Evolutionary conservation across 2,797 vertebrate genomes (phyloP).

Genomic region (Spheniscus humboldti): DNA sequence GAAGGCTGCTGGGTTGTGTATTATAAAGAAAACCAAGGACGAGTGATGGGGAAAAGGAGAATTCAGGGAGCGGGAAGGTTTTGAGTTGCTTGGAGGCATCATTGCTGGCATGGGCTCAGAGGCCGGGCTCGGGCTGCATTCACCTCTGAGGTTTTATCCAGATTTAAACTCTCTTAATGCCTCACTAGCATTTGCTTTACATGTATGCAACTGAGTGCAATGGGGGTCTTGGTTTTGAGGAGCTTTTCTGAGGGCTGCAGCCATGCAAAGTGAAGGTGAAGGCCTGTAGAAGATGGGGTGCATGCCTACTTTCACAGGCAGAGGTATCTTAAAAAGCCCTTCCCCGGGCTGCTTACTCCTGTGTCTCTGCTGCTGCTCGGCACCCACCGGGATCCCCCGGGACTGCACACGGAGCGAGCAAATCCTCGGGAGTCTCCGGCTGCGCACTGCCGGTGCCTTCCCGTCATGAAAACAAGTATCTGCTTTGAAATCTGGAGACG

Average conservation of each 20-base stretch:
- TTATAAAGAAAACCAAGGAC: not conserved
- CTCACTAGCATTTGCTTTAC: not conserved
- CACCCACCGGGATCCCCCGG: rapidly evolving
- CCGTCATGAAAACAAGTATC: not conserved
- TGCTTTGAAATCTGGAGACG: rapidly evolving
- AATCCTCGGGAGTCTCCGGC: not conserved
- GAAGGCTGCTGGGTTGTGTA: not conserved
- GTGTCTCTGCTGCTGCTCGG: not conserved
- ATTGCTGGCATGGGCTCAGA: not conserved
- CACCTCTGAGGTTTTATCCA: not conserved
- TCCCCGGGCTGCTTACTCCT: rapidly evolving
- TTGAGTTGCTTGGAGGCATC: not conserved
- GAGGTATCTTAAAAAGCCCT: not conserved
- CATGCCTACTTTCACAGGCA: not conserved
- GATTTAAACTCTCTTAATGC: not conserved
- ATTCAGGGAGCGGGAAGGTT: not conserved
- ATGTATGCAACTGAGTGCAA: rapidly evolving
- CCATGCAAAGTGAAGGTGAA: not conserved
- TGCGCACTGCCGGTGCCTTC: not conserved
- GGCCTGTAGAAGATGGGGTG: not conserved
- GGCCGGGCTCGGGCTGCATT: not conserved
- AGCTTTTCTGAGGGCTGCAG: not conserved
- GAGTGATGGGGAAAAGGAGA: not conserved
- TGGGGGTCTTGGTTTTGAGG: not conserved
- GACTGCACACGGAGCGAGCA: rapidly evolving